A percentile compares a stretch with the other conserved stretches of the same genome.
These are phyloP conservation scores for Cynopterus brachyotis DNA, from an alignment of 2,113 vertebrate species.

Conservation along the genomic window DNA sequence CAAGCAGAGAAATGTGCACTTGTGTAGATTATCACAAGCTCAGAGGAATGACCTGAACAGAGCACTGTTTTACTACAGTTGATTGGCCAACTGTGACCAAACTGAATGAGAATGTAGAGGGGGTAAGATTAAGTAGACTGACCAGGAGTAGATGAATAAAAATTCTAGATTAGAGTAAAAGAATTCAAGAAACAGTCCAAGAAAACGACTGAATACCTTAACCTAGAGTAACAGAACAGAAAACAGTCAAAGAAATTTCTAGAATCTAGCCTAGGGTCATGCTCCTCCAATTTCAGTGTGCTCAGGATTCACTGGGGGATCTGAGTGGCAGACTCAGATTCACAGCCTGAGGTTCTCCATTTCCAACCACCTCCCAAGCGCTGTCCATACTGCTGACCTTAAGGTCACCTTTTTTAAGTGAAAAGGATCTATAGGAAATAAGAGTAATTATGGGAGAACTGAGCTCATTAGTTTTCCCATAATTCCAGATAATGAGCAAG, in stretches of 20 bases:
- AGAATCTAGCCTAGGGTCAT: background rate
- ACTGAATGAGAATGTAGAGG: background rate
- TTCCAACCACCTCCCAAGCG: background rate
- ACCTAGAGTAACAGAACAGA: background rate
- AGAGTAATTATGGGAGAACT: background rate
- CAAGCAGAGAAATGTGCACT: background rate
- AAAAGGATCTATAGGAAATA: background rate
- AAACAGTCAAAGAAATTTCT: background rate
- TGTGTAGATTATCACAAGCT: background rate
- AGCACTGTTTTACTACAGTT: background rate
- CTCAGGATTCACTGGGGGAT: background rate
- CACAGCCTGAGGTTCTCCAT: background rate
- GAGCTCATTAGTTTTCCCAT: background rate
- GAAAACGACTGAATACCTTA: background rate
- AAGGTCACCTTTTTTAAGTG: background rate
- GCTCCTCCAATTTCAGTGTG: background rate
- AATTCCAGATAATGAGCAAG: background rate
- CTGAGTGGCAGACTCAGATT: background rate
- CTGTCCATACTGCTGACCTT: background rate
- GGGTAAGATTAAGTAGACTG: background rate
- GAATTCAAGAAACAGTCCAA: background rate
- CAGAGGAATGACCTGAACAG: background rate
- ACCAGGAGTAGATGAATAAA: background rate
- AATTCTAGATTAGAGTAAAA: background rate
- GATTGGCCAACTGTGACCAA: background rate